Base-by-base conservation (phyloP, 2,888 invertebrate species). In the Dicyrtomina minuta region DNA sequence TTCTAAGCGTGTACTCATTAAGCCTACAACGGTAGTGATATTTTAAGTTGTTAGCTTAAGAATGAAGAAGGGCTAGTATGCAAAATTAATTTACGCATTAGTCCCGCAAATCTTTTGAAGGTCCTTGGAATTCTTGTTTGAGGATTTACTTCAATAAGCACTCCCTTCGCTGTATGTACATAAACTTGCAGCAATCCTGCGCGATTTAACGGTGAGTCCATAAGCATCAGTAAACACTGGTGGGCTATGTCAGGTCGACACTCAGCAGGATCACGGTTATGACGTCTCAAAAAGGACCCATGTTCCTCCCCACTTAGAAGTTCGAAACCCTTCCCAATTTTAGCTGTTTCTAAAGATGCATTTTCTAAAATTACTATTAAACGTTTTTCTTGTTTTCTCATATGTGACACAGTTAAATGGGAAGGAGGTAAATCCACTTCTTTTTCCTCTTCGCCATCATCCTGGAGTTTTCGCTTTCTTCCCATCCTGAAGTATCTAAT, bases 231-330 rank as follows among this genome's bases (percentile, higher is more conserved):
- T 17, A 99, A 85, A 81, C 97, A 98, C 82, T 98, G 98, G 82
- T 99, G 98, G 0, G 93, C 88, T 72, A 99, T 99, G 80, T 99
- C 99, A 0, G 99, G 99, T 39, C 99, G 86, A 80, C 93, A 95
- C 1, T 90, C 87, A 0, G 93, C 91, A 0, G 92, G 90, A 79
- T 96, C 93, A 70, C 93, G 86, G 77, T 92, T 90, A 81, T 91
- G 90, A 81, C 92, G 96, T 76, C 90, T 89, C 76, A 96, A 84
- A 72, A 95, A 89, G 76, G 87, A 85, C 26, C 87, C 86, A 82
- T 98, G 97, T 80, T 96, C 95, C 82, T 98, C 97, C 82, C 94
- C 94, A 80, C 96, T 96, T 62, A 98, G 83, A 27, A 98, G 84
- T 81, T 96, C 94, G 83, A 97, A 75, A 87, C 87, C 80, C 89